Percentiles rank a stretch among this genome's conserved stretches.
Evolutionary conservation across 30 jellyfish, hydroid and myxozoan genomes (phyloP).

Genomic region (Cassiopea andromeda): DNA sequence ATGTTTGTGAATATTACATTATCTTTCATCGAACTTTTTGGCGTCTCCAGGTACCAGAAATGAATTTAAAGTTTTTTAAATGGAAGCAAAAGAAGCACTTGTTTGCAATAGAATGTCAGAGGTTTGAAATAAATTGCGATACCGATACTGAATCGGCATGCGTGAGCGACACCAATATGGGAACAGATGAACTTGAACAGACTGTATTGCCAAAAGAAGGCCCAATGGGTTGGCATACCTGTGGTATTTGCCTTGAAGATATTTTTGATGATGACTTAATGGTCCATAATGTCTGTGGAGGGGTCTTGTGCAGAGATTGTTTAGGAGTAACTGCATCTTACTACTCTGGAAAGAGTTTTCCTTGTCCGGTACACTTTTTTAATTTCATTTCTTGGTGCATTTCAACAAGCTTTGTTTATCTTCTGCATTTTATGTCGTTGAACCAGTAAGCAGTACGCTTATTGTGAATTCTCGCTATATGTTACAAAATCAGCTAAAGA

Average conservation of each 20-base stretch:
- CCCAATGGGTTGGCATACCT: slow-evolving; percentile 88
- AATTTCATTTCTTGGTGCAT: neutral
- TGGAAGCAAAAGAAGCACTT: slow-evolving; percentile 31
- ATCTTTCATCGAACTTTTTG: neutral
- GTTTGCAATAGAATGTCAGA: slow-evolving; percentile 60
- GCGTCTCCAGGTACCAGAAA: slow-evolving; percentile 38
- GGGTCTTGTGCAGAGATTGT: slow-evolving; percentile 78
- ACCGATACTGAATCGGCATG: neutral
- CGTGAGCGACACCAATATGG: neutral
- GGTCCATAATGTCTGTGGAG: slow-evolving; percentile 84
- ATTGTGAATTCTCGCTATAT: no score
- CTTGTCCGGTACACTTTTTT: slow-evolving; percentile 83
- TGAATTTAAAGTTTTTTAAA: slow-evolving; percentile 52
- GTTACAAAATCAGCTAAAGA: no score
- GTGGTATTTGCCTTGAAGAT: slow-evolving; percentile 93
- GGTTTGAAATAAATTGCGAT: neutral
- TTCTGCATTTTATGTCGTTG: no score
- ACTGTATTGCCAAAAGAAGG: slow-evolving; percentile 27
- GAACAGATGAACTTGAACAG: slow-evolving; percentile 9
- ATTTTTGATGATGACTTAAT: slow-evolving; percentile 83
- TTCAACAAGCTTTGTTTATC: no score
- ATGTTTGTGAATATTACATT: neutral
- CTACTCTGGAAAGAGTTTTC: slow-evolving; percentile 71
- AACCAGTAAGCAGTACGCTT: no score
- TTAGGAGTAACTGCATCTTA: slow-evolving; percentile 72